phyloP scores from a whole-genome alignment of 2,888 invertebrate genomes.

The Omphaloscelis lunosa region DNA sequence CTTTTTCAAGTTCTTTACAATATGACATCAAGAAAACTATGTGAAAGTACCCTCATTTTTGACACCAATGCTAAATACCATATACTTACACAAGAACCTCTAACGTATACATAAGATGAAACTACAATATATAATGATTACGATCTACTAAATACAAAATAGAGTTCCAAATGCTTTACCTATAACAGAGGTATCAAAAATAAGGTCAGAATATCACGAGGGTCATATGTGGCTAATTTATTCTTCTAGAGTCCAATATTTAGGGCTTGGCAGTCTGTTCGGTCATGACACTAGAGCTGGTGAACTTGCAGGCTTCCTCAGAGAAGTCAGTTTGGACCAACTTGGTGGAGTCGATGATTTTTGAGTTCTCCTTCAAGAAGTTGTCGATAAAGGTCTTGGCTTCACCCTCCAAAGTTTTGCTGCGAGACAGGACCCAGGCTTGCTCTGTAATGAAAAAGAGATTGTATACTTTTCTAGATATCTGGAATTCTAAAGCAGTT shows the following conservation, averaged over 20 bases:
- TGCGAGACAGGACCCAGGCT: conserved; percentile 82
- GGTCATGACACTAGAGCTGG: conserved; percentile 74
- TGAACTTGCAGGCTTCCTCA: conserved; percentile 82
- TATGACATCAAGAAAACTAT: conserved; percentile 16
- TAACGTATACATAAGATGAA: not conserved
- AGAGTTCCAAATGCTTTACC: conserved; percentile 8
- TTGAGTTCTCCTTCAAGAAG: conserved; percentile 78
- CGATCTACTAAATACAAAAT: conserved; percentile 23
- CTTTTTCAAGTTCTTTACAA: conserved; percentile 15
- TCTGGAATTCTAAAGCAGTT: not conserved
- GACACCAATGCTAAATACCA: conserved; percentile 27
- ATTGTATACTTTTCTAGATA: not conserved
- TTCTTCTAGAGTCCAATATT: conserved; percentile 37
- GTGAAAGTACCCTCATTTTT: conserved; percentile 3
- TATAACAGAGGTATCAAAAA: conserved; percentile 31
- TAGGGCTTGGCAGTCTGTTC: conserved; percentile 71
- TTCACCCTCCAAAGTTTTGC: conserved; percentile 80
- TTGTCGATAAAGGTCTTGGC: conserved; percentile 80
- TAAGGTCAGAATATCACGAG: conserved; percentile 21
- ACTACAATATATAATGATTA: conserved; percentile 46
- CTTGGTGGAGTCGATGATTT: conserved; percentile 78
- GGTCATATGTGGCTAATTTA: conserved; percentile 25
- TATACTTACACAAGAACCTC: not conserved
- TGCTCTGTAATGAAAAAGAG: conserved; percentile 74
- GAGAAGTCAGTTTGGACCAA: conserved; percentile 80